phyloP scores from a whole-genome alignment of 2,113 vertebrate genomes.

The Nothoprocta perdicaria region DNA sequence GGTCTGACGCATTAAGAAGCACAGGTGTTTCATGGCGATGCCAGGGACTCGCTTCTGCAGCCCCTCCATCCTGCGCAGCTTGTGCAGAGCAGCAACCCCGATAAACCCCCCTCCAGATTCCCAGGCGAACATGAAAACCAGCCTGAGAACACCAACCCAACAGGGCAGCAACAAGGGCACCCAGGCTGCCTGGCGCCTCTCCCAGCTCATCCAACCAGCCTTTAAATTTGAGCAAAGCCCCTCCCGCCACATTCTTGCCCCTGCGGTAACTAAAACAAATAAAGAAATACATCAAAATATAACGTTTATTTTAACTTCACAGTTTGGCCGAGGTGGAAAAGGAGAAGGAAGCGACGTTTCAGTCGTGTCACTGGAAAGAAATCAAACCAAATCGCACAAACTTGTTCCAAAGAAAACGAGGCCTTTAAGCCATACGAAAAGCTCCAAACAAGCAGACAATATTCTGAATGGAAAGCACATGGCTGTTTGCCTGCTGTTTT shows the following conservation, averaged over 20 bases:
- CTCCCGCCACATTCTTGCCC: slow-evolving; percentile 2
- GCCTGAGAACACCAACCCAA: background rate
- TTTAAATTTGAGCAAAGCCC: background rate
- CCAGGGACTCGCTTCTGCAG: background rate
- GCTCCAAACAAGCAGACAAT: slow-evolving; percentile 25
- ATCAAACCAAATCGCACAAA: slow-evolving; percentile 5
- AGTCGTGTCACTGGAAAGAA: background rate
- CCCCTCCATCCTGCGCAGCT: accelerated
- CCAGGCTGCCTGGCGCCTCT: background rate
- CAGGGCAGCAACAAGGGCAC: background rate
- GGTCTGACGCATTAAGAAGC: background rate
- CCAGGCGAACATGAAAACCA: accelerated
- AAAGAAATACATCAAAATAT: slow-evolving; percentile 10
- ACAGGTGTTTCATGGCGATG: background rate
- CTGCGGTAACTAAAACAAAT: slow-evolving; percentile 24
- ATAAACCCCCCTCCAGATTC: background rate
- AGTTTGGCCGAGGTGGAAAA: background rate
- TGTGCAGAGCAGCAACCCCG: accelerated
- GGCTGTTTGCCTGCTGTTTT: background rate
- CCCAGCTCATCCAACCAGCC: background rate
- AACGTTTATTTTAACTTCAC: slow-evolving; percentile 6
- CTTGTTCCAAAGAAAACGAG: slow-evolving; percentile 38
- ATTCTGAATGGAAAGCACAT: background rate
- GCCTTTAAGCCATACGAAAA: background rate
- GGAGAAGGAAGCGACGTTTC: slow-evolving; percentile 6